Percentiles rank a stretch among this genome's conserved stretches.
Evolutionary conservation across 2,888 invertebrate species (phyloP).

Genomic region (Ophraella communa): DNA sequence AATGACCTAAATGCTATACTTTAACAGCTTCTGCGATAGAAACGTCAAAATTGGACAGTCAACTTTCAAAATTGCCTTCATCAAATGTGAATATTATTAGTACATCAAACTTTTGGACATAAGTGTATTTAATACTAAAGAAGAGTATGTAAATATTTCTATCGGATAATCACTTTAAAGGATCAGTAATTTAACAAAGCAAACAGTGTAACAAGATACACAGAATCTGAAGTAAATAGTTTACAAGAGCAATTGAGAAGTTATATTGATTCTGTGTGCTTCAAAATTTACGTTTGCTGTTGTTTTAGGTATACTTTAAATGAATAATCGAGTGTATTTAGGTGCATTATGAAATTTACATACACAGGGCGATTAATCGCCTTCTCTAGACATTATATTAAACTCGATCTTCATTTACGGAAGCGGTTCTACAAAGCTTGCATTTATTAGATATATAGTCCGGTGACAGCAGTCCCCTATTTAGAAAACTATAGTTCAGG

Average conservation of each 20-base stretch:
- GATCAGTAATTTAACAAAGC: background rate
- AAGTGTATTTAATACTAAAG: too few relatives aligned
- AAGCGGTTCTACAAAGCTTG: background rate
- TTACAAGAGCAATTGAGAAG: constrained; percentile 8
- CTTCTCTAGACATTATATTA: background rate
- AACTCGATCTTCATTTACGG: background rate
- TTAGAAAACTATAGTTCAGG: background rate
- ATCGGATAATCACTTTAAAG: background rate
- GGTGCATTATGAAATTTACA: constrained; percentile 4
- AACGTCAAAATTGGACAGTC: too few relatives aligned
- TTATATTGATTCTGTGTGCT: background rate
- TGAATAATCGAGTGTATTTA: constrained; percentile 6
- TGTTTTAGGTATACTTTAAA: constrained; percentile 1
- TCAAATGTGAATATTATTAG: too few relatives aligned
- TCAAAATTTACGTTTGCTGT: background rate
- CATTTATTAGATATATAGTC: background rate
- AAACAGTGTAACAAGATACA: background rate
- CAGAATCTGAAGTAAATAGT: background rate
- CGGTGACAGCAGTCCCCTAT: background rate
- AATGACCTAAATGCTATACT: too few relatives aligned
- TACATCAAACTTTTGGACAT: too few relatives aligned
- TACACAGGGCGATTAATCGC: constrained; percentile 3
- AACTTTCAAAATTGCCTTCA: too few relatives aligned
- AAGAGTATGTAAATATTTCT: background rate
- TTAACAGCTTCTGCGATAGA: too few relatives aligned